Base-by-base conservation (phyloP, 2,888 invertebrate genomes). In the Apeira syringaria region DNA sequence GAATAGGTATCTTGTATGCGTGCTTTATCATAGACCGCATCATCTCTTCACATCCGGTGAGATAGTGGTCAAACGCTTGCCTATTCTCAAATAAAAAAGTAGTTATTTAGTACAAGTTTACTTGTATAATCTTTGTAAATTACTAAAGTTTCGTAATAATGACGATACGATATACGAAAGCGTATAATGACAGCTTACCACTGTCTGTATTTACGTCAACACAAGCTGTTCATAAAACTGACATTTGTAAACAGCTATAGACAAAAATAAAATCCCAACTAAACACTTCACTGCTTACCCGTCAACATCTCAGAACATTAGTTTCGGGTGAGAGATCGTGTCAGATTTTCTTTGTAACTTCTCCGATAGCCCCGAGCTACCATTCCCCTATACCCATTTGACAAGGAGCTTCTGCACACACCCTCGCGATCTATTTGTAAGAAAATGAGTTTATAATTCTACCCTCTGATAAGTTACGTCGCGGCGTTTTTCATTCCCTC, bases 381-480 rank as follows among this genome's bases (percentile, higher is more conserved):
- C 53, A 57, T 61, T 63, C 72, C 69, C 68, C 66, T 67, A 64
- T 68, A 70, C 73, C 59, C 61, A 66, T 84, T 82, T 83, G 83
- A 82, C 79, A 75, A 46, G 39, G 45, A 46, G 78, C 67, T 61
- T 64, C 53, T 61, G 60, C 61, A 74, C 72, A 67, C 73, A 68
- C 73, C 77, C 80, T 80, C 74, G 77, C 74, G 75, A 83, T 82
- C 80, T 80, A 86, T 86, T 86, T 85, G 83, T 83, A 75, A 71
- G 66, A 66, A 78, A 74, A 81, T 80, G 80, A 80, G 79, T 80
- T 78, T 75, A 81, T 84, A 83, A 85, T 82, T 83, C 44, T 70
- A 70, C 72, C 77, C 76, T 20, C 74, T 65, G 62, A 64, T 68
- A 70, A 74, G 67, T 62, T 71, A 64, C 67, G 64, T 61, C 61